phyloP scores from a whole-genome alignment of 2,888 invertebrate species.

The Cataglyphis livida region DNA sequence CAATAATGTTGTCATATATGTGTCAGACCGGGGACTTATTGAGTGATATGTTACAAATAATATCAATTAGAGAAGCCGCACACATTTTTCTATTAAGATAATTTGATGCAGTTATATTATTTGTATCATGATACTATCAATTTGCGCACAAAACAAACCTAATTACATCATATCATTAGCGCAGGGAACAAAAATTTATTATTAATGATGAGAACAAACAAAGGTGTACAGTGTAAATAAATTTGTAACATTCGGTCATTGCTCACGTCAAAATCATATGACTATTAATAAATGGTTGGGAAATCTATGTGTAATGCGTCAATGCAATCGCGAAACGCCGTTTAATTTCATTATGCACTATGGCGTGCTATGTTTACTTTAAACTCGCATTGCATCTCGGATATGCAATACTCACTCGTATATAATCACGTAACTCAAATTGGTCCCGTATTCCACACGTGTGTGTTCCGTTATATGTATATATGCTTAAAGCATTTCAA shows the following conservation, averaged over 20 bases:
- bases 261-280: neutral
- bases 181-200: conserved; percentile 19
- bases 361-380: conserved; percentile 34
- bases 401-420: conserved; percentile 27
- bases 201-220: conserved; percentile 19
- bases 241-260: neutral
- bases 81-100: conserved; percentile 13
- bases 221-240: conserved; percentile 23
- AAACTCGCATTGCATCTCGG: conserved; percentile 36
- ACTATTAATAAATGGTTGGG: conserved; percentile 23
- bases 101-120: neutral
- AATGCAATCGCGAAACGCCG: neutral
- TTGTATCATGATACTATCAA: conserved; percentile 14
- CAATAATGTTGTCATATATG: too few species aligned
- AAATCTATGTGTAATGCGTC: neutral
- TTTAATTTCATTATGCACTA: conserved; percentile 36
- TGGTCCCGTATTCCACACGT: neutral
- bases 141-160: conserved; percentile 7
- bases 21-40: too few species aligned
- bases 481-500: conserved; percentile 16
- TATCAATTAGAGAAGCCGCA: conserved; percentile 28
- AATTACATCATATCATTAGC: conserved; percentile 33
- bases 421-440: conserved; percentile 37
- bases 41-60: neutral
- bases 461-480: neutral